These are phyloP conservation scores for Pogonocichla stellata DNA, from an alignment of 2,113 vertebrate species.

Conservation along the genomic window DNA sequence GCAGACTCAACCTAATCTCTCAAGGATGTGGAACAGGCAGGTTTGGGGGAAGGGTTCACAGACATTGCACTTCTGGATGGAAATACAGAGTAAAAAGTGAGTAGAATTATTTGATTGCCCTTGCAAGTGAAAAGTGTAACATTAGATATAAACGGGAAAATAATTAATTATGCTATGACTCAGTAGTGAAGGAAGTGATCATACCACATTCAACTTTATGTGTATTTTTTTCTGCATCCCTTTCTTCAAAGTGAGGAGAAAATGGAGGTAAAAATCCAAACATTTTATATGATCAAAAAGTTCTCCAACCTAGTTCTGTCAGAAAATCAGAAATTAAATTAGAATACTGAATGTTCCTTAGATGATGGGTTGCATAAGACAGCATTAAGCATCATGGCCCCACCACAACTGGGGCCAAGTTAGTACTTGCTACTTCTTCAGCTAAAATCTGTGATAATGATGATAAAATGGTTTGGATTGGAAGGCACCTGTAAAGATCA, in stretches of 20 bases:
- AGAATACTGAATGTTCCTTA: neutral
- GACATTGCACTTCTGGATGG: neutral
- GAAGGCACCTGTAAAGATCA: neutral
- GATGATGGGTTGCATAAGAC: neutral
- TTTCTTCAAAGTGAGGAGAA: neutral
- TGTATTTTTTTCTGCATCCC: neutral
- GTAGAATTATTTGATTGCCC: neutral
- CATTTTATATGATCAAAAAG: neutral
- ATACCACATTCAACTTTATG: neutral
- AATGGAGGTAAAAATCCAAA: neutral
- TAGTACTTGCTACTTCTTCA: neutral
- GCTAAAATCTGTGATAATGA: neutral
- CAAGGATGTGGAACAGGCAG: neutral
- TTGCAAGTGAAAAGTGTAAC: neutral
- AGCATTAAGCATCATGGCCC: neutral
- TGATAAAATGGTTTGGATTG: neutral
- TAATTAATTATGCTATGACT: neutral
- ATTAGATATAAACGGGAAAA: neutral
- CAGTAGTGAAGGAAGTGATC: neutral
- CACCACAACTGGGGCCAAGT: neutral
- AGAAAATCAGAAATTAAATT: neutral
- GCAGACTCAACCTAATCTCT: neutral
- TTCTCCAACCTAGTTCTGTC: neutral
- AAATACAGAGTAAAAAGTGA: neutral
- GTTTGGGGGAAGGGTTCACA: neutral